Percentiles rank a stretch among this genome's conserved stretches.
Conservation (phyloP, 2,888 invertebrate species). For the Hyposoter didymator region DNA sequence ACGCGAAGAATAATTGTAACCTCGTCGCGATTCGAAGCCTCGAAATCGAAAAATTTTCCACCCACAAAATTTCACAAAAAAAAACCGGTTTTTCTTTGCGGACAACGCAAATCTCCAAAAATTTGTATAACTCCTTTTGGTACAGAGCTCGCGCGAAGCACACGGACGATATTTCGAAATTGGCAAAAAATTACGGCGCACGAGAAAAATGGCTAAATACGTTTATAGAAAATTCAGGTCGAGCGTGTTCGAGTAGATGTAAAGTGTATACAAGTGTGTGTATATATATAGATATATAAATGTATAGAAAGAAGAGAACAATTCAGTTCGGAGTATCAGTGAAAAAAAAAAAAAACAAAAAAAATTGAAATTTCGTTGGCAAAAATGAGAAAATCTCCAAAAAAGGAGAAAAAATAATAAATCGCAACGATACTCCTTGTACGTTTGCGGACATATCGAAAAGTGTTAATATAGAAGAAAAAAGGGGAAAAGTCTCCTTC, state of each 20-base stretch:
- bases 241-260: conserved; percentile 43
- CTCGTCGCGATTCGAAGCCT: conserved; percentile 40
- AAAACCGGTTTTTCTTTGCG: too few species aligned
- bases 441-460: conserved; percentile 58
- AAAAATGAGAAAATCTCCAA: conserved; percentile 42
- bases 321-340: conserved; percentile 57
- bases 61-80: too few species aligned
- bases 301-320: conserved; percentile 53
- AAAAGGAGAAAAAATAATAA: not conserved
- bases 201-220: conserved; percentile 48
- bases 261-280: conserved; percentile 31
- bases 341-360: conserved; percentile 13
- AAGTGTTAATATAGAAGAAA: conserved; percentile 25
- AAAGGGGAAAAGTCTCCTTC: conserved; percentile 25
- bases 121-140: too few species aligned
- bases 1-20: conserved; percentile 38
- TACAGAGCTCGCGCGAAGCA: conserved; percentile 45
- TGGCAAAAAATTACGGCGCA: conserved; percentile 43
- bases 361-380: conserved; percentile 22
- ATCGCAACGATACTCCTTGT: conserved; percentile 24
- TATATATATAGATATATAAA: conserved; percentile 30
- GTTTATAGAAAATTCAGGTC: conserved; percentile 54
- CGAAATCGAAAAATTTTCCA: not conserved
- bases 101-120: too few species aligned
- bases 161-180: conserved; percentile 42